A percentile compares a stretch with the other conserved stretches of the same genome.
Conservation (phyloP, 2,113 vertebrate genomes). For the Strix aluco region DNA sequence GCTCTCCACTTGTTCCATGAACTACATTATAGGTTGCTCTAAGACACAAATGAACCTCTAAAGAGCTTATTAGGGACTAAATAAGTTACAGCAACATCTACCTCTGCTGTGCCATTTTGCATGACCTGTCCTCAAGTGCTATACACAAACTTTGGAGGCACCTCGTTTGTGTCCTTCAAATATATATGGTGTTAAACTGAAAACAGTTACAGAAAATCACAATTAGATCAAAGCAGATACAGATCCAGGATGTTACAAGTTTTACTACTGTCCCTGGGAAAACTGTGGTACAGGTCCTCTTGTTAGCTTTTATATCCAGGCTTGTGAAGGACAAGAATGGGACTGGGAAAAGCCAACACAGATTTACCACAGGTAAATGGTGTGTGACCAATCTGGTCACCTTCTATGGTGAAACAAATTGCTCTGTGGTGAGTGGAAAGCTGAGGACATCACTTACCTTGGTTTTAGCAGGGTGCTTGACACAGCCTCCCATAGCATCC, state of each 20-base stretch:
- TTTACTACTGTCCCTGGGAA: background rate
- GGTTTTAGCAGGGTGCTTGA: background rate
- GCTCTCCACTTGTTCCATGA: background rate
- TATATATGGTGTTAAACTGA: background rate
- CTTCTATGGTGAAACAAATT: background rate
- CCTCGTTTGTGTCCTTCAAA: background rate
- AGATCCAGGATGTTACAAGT: background rate
- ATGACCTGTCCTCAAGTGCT: background rate
- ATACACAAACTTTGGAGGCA: background rate
- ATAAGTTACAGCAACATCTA: background rate
- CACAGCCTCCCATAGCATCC: background rate
- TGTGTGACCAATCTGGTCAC: background rate
- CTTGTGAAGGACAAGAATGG: accelerated
- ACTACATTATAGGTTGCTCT: background rate
- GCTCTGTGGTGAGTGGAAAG: background rate
- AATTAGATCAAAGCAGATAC: background rate
- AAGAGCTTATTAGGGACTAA: background rate
- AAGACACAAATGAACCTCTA: background rate
- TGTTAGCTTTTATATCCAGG: background rate
- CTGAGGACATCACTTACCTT: background rate
- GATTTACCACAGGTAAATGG: background rate
- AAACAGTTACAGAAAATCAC: background rate
- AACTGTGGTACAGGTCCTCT: background rate
- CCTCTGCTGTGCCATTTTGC: background rate
- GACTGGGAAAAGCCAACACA: background rate